Evolutionary conservation across 1,140 invertebrate species (phyloP).

Genomic region (Sarcophaga bullata): DNA sequence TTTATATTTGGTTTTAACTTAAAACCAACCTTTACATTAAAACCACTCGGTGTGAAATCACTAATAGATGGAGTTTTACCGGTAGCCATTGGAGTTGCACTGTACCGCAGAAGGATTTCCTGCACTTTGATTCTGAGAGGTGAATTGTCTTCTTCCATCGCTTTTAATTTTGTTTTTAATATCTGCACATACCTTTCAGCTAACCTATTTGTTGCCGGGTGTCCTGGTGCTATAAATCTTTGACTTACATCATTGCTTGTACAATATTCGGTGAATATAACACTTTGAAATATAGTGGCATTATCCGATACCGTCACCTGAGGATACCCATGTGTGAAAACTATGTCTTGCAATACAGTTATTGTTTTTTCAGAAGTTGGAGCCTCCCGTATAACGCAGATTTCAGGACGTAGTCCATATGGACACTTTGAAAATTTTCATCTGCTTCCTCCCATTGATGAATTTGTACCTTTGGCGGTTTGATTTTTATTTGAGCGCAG

Average conservation of each 20-base stretch:
- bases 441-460: constrained; percentile 27
- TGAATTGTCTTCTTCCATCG: constrained; percentile 12
- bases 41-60: too few relatives aligned
- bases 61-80: constrained; percentile 27
- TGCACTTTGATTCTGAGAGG: constrained; percentile 8
- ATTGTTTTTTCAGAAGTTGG: constrained; percentile 38
- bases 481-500: too few relatives aligned
- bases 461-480: not conserved
- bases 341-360: not conserved
- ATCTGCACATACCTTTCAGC: constrained; percentile 37
- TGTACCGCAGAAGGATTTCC: constrained; percentile 37
- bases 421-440: constrained; percentile 33
- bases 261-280: not conserved
- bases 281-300: constrained; percentile 22
- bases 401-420: constrained; percentile 61
- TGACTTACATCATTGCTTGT: not conserved
- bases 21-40: too few relatives aligned
- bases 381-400: constrained; percentile 5
- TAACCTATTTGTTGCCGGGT: not conserved
- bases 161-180: constrained; percentile 34
- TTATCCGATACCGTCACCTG: constrained; percentile 1
- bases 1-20: too few relatives aligned
- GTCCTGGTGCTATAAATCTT: constrained; percentile 16
- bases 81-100: constrained; percentile 38
- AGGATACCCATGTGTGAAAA: not conserved